Conservation (phyloP, 2,113 vertebrate genomes). For the Nyctereutes procyonoides region DNA sequence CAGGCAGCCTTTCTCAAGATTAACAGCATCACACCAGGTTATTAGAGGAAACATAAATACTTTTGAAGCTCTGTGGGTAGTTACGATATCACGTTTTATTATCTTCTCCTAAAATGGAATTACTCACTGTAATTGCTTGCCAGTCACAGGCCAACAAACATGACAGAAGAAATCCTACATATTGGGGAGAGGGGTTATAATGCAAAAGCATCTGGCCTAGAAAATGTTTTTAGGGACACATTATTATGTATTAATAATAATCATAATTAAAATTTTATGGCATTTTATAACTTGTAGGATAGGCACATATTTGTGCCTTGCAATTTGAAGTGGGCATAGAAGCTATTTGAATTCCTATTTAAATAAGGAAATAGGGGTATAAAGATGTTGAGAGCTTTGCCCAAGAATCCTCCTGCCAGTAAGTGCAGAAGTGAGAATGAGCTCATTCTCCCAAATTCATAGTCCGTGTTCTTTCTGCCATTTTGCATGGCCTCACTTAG, state of each 20-base stretch:
- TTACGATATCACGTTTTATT: slow-evolving; percentile 90
- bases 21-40: slow-evolving; percentile 87
- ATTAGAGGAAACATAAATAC: slow-evolving; percentile 90
- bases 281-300: neutral
- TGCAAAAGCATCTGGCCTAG: slow-evolving; percentile 68
- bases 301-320: neutral
- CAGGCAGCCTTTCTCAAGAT: slow-evolving; percentile 87
- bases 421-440: neutral
- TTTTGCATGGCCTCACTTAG: neutral
- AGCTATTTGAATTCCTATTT: slow-evolving; percentile 20
- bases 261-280: slow-evolving; percentile 61
- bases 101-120: slow-evolving; percentile 89
- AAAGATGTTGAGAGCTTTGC: neutral
- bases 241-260: slow-evolving; percentile 62
- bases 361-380: neutral
- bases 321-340: slow-evolving; percentile 19
- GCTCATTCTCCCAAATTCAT: accelerated
- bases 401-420: neutral
- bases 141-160: slow-evolving; percentile 88
- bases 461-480: neutral
- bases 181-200: slow-evolving; percentile 32
- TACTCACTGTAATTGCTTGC: slow-evolving; percentile 92
- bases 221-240: slow-evolving; percentile 72
- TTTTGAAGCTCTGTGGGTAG: slow-evolving; percentile 88
- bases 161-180: slow-evolving; percentile 81